Evolutionary conservation across 2,888 invertebrate species (phyloP), one percentile per base, ranked within the genome.

Genomic region (Lepidocyrtoides sp.): DNA sequence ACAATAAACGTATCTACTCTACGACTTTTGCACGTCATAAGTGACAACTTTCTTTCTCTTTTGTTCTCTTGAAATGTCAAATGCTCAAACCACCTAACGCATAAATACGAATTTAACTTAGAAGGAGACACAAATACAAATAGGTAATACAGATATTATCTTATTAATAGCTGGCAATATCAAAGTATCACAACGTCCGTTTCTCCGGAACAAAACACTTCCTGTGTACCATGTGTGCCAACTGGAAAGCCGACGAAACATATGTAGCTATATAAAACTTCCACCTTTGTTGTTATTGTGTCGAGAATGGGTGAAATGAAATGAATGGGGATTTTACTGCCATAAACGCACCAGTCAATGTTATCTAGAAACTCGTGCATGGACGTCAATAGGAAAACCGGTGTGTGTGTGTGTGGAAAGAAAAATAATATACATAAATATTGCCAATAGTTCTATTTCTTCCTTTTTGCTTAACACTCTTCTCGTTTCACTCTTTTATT

Each of bases 401-500:
- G 14, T 36, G 17, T 54, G 14, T 14, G 14, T n/a, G 54, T 54
- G 8, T 10, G n/a, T 17, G 20, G 57, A 20, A n/a, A 57, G 14
- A 57, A 69, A 29, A n/a, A 23, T 1, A 29, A 69, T n/a, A n/a
- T n/a, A n/a, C n/a, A n/a, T n/a, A 69, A 14, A 3, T n/a, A 12
- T 1, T 14, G 29, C 12, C 48, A 57, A 57, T 69, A 69, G 17
- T 0, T 69, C 5, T n/a, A 36, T 69, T 17, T 36, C 20, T 36
- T 10, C 36, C 69, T 69, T 29, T 14, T 69, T 29, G 36, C 69
- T 69, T 69, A 7, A 1, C 36, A 69, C 69, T 17, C 17, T 17
- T 69, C 36, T 36, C 69, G 36, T 69, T 69, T 69, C 36, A 69
- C 36, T 17, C 69, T 36, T 69, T 69, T 69, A 69, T 69, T 69